Percentiles rank a stretch among this genome's conserved stretches.
These are phyloP conservation scores for Ennomos erosarius DNA, from an alignment of 2,888 invertebrate species.

Conservation along the genomic window DNA sequence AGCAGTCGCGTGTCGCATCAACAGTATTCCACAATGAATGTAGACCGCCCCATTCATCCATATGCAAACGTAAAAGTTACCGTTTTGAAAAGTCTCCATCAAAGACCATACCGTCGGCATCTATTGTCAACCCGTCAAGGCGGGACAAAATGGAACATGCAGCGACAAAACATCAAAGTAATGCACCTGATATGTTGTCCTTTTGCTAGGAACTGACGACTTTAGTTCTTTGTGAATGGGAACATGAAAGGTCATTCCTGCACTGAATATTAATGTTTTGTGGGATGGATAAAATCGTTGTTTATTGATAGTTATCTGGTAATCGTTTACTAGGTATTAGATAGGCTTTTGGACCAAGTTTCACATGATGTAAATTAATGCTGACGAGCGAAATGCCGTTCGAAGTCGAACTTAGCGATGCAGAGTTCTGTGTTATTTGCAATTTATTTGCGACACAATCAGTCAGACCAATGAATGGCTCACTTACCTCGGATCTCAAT, in stretches of 20 bases:
- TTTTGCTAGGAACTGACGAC: constrained; percentile 5
- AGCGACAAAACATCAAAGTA: constrained; percentile 15
- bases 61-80: constrained; percentile 35
- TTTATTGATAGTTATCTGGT: too few species aligned
- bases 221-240: neutral
- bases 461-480: too few species aligned
- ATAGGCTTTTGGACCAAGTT: too few species aligned
- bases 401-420: too few species aligned
- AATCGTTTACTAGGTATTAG: too few species aligned
- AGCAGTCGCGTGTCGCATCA: constrained; percentile 12
- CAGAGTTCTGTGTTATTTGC: too few species aligned
- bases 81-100: constrained; percentile 12
- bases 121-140: constrained; percentile 27
- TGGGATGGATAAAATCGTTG: neutral
- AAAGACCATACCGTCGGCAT: constrained; percentile 6
- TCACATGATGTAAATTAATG: too few species aligned
- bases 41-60: constrained; percentile 29
- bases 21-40: constrained; percentile 25
- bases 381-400: too few species aligned
- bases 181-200: constrained; percentile 5
- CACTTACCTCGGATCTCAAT: too few species aligned
- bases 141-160: constrained; percentile 12
- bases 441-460: too few species aligned
- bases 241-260: constrained; percentile 14
- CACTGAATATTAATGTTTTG: constrained; percentile 18